Evolutionary conservation across 2,888 invertebrate genomes (phyloP), one percentile per base, ranked within the genome.

Genomic region (Mythimna pallens): DNA sequence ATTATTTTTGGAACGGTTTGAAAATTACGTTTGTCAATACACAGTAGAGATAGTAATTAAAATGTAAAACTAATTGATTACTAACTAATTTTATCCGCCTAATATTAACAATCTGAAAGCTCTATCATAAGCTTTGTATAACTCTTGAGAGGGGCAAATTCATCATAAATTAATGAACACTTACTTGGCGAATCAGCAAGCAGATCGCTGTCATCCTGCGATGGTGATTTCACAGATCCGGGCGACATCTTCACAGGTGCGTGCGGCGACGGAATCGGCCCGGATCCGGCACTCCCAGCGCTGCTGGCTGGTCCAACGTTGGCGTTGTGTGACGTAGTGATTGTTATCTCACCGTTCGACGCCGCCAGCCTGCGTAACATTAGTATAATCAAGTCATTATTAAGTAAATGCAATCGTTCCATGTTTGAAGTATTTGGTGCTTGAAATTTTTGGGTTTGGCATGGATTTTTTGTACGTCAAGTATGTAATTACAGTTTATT

Each of bases 171-270:
- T 3, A 62, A 73, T 47, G 8, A 40, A 62, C 57, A 97, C 98
- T 98, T 97, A 98, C 98, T 98, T 93, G 98, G 98, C 70, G 98
- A 98, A 95, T 98, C 98, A 89, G 98, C 97, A 62, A 98, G 97
- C 83, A 98, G 96, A 95, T 98, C 98, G 3, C 97, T 96, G 81
- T 97, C 98, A 61, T 97, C 97, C 47, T 97, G 97, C 80, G 97
- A 97, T 57, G 97, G 97, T 61, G 97, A 94, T 85, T 97, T 97
- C 67, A 96, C 95, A 10, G 97, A 97, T 65, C 97, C 96, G 0
- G 97, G 97, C 64, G 97, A 97, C 91, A 97, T 94, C 91, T 97
- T 97, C 89, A 97, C 96, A n/a, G 93, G 93, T 71, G 94, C 92
- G 89, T 97, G 97, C 70, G 94, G 94, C 65, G 95, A 94, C 81